These are phyloP conservation scores for Anastrepha obliqua DNA, from an alignment of 1,140 invertebrate species.

Conservation along the genomic window DNA sequence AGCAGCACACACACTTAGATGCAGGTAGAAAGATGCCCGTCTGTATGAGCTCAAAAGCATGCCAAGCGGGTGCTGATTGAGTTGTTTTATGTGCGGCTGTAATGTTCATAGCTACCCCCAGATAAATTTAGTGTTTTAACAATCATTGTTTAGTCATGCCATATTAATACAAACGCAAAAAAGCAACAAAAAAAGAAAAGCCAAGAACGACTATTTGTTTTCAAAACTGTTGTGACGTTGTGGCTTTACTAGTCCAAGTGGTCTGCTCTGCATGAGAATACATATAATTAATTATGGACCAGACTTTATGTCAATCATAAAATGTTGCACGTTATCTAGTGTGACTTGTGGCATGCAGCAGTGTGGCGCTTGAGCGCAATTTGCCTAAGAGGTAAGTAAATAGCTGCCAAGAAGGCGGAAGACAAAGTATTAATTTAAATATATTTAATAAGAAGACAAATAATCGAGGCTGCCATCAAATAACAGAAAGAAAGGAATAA, in stretches of 20 bases:
- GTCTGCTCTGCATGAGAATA: not conserved
- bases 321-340: not conserved
- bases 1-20: not conserved
- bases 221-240: not conserved
- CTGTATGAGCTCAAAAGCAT: not conserved
- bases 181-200: not conserved
- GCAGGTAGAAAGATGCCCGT: not conserved
- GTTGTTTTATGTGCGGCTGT: conserved; percentile 14
- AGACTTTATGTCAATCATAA: conserved; percentile 42
- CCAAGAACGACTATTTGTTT: not conserved
- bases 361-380: conserved; percentile 4
- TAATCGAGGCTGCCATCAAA: too few relatives aligned
- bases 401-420: not conserved
- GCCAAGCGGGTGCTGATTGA: not conserved
- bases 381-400: not conserved
- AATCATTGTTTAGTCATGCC: conserved; percentile 26
- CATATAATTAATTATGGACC: not conserved
- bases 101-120: not conserved
- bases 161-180: not conserved
- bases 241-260: not conserved
- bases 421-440: not conserved
- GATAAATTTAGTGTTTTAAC: not conserved
- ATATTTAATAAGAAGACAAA: conserved; percentile 15
- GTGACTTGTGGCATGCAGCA: not conserved
- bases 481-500: not conserved